Evolutionary conservation across 1,140 invertebrate genomes (phyloP).

Genomic region (Gyrodactylus bullatarudis): DNA sequence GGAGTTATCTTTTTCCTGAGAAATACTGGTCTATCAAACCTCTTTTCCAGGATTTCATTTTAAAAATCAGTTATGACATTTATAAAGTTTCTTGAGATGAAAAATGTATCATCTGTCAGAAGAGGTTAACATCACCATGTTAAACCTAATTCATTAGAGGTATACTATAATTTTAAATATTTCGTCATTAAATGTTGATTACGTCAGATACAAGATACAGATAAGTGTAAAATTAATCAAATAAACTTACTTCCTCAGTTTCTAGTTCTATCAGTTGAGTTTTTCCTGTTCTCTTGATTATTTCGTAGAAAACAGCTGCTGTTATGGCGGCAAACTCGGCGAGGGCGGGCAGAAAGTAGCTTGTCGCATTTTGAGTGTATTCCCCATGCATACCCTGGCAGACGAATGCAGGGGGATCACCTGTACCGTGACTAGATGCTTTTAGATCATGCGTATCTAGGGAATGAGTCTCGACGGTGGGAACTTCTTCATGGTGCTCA

Average conservation of each 20-base stretch:
- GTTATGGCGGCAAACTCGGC: neutral
- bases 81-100: too few relatives aligned
- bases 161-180: neutral
- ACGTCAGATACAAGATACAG: too few relatives aligned
- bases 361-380: neutral
- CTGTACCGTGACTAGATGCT: neutral
- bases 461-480: neutral
- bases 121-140: too few relatives aligned
- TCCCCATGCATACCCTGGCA: neutral
- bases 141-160: too few relatives aligned
- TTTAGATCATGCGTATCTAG: neutral
- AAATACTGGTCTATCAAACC: too few relatives aligned
- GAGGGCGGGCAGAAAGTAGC: neutral
- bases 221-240: neutral
- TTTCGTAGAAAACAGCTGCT: constrained; percentile 1
- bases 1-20: too few relatives aligned
- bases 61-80: too few relatives aligned
- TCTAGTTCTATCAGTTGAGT: neutral
- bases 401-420: neutral
- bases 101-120: too few relatives aligned
- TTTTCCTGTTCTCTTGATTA: neutral
- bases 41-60: too few relatives aligned
- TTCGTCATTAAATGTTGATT: too few relatives aligned
- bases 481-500: too few relatives aligned
- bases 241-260: neutral